phyloP scores from a whole-genome alignment of 2,888 invertebrate genomes.

The Seladonia tumulorum region DNA sequence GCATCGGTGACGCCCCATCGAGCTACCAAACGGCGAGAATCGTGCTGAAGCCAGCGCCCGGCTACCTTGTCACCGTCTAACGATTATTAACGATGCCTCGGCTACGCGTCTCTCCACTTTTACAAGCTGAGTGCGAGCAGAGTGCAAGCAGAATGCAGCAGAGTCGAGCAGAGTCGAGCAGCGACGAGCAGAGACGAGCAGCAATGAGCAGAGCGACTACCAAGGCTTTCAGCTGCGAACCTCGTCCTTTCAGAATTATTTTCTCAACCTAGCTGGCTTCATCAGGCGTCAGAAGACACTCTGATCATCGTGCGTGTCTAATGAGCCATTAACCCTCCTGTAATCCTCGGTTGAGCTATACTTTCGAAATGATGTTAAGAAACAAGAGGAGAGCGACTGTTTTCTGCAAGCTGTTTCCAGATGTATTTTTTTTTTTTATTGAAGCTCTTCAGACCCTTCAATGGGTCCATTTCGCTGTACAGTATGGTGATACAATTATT shows the following conservation, averaged over 20 bases:
- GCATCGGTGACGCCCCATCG: conserved; percentile 41
- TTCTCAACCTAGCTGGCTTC: background rate
- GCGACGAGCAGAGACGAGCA: too few relatives aligned
- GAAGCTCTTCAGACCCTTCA: too few relatives aligned
- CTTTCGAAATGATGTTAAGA: background rate
- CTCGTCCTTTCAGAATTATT: background rate
- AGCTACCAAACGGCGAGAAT: conserved; percentile 25
- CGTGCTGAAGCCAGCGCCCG: conserved; percentile 31
- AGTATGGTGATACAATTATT: too few relatives aligned
- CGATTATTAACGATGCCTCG: conserved; percentile 71
- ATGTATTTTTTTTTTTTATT: background rate
- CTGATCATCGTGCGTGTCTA: background rate
- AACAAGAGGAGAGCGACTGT: background rate
- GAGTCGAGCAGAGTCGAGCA: background rate
- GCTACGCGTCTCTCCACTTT: conserved; percentile 20
- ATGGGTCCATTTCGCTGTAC: too few relatives aligned
- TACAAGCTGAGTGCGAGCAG: background rate
- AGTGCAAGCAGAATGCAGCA: background rate
- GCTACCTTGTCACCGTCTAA: conserved; percentile 57
- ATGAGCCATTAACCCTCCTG: background rate
- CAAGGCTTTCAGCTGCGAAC: background rate
- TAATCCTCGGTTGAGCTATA: background rate
- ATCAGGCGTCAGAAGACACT: background rate
- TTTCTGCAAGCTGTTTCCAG: background rate
- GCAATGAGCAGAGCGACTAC: background rate